Evolutionary conservation across 2,888 invertebrate genomes (phyloP).

Genomic region (Koerneria pararmatus): DNA sequence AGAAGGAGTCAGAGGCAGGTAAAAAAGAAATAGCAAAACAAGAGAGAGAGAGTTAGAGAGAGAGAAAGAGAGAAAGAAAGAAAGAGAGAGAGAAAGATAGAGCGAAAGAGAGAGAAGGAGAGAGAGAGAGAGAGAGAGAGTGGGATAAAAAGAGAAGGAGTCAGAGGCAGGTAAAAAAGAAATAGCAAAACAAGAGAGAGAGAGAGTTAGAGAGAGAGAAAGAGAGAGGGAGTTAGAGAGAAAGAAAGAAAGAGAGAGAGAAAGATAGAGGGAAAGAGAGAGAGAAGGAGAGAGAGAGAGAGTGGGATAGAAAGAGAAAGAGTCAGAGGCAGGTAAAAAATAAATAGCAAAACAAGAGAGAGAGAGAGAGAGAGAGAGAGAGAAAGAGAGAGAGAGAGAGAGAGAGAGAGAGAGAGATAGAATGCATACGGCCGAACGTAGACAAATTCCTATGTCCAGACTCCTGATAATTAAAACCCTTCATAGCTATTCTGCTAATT

Average conservation of each 20-base stretch:
- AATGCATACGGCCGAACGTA: too few relatives aligned
- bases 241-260: conserved; percentile 3
- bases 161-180: neutral
- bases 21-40: too few relatives aligned
- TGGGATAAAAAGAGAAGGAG: neutral
- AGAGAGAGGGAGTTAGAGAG: neutral
- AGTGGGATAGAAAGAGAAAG: conserved; percentile 19
- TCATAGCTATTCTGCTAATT: too few relatives aligned
- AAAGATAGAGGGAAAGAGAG: neutral
- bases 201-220: neutral
- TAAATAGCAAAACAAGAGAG: too few relatives aligned
- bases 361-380: too few relatives aligned
- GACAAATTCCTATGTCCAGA: too few relatives aligned
- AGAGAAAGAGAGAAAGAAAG: neutral
- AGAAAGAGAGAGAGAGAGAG: too few relatives aligned
- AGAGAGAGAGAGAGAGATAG: too few relatives aligned
- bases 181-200: neutral
- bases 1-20: too few relatives aligned
- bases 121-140: neutral
- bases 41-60: neutral
- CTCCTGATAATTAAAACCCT: too few relatives aligned
- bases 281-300: neutral
- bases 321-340: too few relatives aligned
- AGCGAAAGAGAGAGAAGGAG: neutral
- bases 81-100: neutral